Conservation (phyloP, 2,797 vertebrate species). For the Darevskia mixta region DNA sequence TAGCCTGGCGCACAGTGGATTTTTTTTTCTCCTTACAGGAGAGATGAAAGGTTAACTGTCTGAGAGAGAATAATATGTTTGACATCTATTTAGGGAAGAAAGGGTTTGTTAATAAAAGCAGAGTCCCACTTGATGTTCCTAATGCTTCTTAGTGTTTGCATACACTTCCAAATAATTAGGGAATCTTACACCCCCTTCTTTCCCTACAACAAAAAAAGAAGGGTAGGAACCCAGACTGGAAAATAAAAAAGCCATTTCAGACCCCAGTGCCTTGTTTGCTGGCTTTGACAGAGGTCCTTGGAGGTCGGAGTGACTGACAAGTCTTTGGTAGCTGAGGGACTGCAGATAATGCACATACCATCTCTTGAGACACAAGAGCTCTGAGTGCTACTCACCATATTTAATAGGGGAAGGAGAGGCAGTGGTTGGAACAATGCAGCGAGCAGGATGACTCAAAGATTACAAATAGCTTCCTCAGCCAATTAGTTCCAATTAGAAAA, state of each 20-base stretch:
- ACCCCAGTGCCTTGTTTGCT: conserved; percentile 78
- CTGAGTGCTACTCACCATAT: conserved; percentile 61
- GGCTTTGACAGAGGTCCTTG: conserved; percentile 77
- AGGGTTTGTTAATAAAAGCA: conserved; percentile 78
- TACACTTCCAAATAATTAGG: conserved; percentile 81
- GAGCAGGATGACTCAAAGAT: conserved; percentile 51
- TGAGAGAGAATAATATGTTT: conserved; percentile 79
- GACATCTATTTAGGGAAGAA: conserved; percentile 80
- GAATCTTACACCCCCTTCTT: conserved; percentile 63
- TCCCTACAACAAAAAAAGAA: conserved; percentile 7
- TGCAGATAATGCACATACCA: conserved; percentile 71
- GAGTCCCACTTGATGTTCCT: conserved; percentile 77
- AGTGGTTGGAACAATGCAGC: conserved; percentile 69
- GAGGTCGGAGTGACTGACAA: conserved; percentile 83
- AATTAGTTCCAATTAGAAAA: conserved; percentile 75
- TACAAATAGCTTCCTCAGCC: conserved; percentile 71
- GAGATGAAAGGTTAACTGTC: conserved; percentile 82
- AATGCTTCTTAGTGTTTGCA: conserved; percentile 81
- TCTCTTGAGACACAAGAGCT: conserved; percentile 65
- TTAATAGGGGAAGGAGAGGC: conserved; percentile 68
- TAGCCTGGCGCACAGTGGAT: conserved; percentile 73
- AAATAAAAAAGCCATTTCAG: conserved; percentile 67
- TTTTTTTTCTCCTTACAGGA: conserved; percentile 73
- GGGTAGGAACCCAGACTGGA: conserved; percentile 52
- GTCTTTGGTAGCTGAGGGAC: conserved; percentile 70